Percentiles rank a stretch among this genome's conserved stretches.
Evolutionary conservation across 1,140 invertebrate species (phyloP).

Genomic region (Scaptomyza hsui): DNA sequence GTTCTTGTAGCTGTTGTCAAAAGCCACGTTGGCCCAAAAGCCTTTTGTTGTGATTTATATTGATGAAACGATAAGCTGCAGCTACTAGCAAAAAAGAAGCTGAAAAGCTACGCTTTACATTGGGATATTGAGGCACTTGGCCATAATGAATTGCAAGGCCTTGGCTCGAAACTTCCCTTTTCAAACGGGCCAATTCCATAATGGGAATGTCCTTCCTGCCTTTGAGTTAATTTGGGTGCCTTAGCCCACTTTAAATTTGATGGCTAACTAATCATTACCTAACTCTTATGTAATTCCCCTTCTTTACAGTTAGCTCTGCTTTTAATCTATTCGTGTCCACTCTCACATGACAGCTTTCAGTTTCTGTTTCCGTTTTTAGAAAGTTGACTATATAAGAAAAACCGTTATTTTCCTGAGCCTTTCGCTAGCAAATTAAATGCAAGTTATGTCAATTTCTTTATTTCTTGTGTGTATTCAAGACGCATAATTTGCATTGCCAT

Average conservation of each 20-base stretch:
- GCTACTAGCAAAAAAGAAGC: conserved; percentile 10
- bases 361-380: conserved; percentile 58
- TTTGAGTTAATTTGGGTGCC: no score
- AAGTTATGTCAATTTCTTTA: conserved; percentile 61
- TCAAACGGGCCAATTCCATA: neutral
- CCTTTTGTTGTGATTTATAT: conserved; percentile 77
- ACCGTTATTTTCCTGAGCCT: conserved; percentile 39
- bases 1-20: conserved; percentile 37
- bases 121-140: conserved; percentile 42
- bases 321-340: conserved; percentile 12
- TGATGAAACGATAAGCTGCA: conserved; percentile 57
- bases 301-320: conserved; percentile 1
- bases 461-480: conserved; percentile 20
- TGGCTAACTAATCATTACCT: neutral
- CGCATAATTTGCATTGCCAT: conserved; percentile 59
- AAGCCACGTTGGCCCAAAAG: conserved; percentile 55
- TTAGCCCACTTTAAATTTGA: neutral
- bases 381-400: conserved; percentile 39
- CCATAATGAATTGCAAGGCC: conserved; percentile 36
- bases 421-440: conserved; percentile 59
- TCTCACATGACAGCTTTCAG: conserved; percentile 47
- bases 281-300: neutral
- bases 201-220: no score
- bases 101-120: neutral
- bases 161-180: neutral